Evolutionary conservation across 2,113 vertebrate genomes (phyloP).

Genomic region (Albula glossodonta): DNA sequence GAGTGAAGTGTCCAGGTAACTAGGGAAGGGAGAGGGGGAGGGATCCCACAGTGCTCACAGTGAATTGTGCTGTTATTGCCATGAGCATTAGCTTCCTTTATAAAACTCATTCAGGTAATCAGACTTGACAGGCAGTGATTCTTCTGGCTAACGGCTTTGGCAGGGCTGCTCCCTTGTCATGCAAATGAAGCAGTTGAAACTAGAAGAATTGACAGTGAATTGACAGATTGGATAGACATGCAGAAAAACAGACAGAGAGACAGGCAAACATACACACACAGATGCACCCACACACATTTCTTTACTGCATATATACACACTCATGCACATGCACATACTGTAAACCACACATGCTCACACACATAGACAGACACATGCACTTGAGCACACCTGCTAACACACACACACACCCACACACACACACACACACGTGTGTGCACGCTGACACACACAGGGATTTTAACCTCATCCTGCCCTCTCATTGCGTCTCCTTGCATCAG

Average conservation of each 20-base stretch:
- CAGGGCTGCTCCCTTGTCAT: constrained; percentile 67
- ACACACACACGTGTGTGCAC: constrained; percentile 42
- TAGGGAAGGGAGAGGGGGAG: constrained; percentile 10
- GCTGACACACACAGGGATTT: constrained; percentile 42
- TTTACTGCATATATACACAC: constrained; percentile 34
- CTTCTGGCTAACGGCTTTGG: constrained; percentile 76
- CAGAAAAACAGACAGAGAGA: constrained; percentile 32
- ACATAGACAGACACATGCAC: constrained; percentile 30
- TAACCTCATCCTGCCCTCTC: constrained; percentile 63
- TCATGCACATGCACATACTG: constrained; percentile 35
- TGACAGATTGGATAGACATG: constrained; percentile 50
- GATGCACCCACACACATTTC: constrained; percentile 28
- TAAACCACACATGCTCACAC: constrained; percentile 30
- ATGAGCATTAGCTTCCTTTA: constrained; percentile 53
- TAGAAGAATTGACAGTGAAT: constrained; percentile 41
- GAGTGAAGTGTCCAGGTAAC: constrained; percentile 16
- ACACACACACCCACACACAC: constrained; percentile 39
- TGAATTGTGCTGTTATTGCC: constrained; percentile 35
- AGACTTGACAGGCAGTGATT: constrained; percentile 72
- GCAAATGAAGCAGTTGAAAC: constrained; percentile 67
- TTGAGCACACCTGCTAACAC: constrained; percentile 27
- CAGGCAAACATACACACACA: constrained; percentile 25
- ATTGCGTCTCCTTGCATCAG: constrained; percentile 79
- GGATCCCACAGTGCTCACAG: constrained; percentile 40
- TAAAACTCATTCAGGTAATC: constrained; percentile 64